A percentile compares a stretch with the other conserved stretches of the same genome.
These are phyloP conservation scores for Tryphoninae sp. DNA, from an alignment of 2,888 invertebrate species.

Conservation along the genomic window DNA sequence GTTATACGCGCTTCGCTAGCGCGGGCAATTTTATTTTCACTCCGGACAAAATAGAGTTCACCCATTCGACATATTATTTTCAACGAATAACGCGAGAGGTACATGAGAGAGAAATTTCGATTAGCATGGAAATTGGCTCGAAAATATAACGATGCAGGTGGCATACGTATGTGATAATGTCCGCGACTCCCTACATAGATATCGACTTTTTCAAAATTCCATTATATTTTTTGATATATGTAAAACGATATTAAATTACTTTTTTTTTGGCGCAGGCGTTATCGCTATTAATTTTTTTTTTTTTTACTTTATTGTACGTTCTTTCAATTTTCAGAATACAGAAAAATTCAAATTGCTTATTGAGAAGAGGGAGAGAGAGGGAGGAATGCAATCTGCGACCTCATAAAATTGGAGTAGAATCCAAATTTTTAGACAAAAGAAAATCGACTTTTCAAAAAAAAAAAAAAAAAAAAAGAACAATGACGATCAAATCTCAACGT, in stretches of 20 bases:
- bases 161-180: neutral
- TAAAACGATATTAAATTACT: neutral
- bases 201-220: neutral
- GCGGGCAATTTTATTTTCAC: conserved; percentile 19
- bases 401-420: neutral
- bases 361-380: neutral
- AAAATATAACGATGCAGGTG: conserved; percentile 1
- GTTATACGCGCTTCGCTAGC: neutral
- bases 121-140: conserved; percentile 54
- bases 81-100: conserved; percentile 29
- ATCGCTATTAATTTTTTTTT: neutral
- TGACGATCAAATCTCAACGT: neutral
- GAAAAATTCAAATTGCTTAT: conserved; percentile 14
- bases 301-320: neutral
- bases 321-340: neutral
- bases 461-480: neutral
- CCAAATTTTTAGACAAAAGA: neutral
- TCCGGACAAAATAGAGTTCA: conserved; percentile 12
- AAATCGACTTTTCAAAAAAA: neutral
- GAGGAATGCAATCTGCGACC: neutral
- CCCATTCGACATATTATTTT: conserved; percentile 14
- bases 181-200: neutral
- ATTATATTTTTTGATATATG: conserved; percentile 1
- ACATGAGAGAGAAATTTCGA: conserved; percentile 24
- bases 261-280: neutral